phyloP scores from a whole-genome alignment of 2,888 invertebrate genomes.

The Drosophila pseudotakahashii region DNA sequence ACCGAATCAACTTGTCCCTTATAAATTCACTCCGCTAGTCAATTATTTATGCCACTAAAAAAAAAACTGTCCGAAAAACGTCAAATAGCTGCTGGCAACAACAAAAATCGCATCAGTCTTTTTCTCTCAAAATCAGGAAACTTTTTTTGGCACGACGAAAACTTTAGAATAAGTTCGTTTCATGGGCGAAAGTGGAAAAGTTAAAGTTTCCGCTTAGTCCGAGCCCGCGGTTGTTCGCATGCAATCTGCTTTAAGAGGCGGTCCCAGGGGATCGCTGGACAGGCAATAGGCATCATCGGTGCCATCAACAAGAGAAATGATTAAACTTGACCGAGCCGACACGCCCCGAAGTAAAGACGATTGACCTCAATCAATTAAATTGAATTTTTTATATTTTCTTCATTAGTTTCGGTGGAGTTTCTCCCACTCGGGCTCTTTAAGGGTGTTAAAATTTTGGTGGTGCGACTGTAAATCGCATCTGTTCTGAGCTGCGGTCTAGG shows the following conservation, averaged over 20 bases:
- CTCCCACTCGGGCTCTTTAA: constrained; percentile 2
- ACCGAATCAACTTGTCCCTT: constrained; percentile 3
- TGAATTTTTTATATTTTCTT: constrained; percentile 42
- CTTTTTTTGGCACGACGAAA: constrained; percentile 29
- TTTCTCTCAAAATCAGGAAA: constrained; percentile 13
- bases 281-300: constrained; percentile 7
- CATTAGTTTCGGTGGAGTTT: constrained; percentile 9
- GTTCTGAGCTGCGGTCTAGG: constrained; percentile 9
- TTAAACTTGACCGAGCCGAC: constrained; percentile 34
- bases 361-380: constrained; percentile 66
- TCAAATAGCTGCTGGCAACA: constrained; percentile 21
- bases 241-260: constrained; percentile 2
- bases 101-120: constrained; percentile 19
- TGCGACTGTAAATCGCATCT: constrained; percentile 23
- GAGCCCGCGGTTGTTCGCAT: background rate
- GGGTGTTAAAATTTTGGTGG: background rate
- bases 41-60: constrained; percentile 36
- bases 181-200: constrained; percentile 4
- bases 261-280: constrained; percentile 4
- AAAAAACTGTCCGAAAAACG: constrained; percentile 47
- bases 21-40: constrained; percentile 22
- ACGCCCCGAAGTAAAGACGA: constrained; percentile 30
- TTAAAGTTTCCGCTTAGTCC: constrained; percentile 22
- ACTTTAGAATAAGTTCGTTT: constrained; percentile 51
- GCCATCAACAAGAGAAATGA: constrained; percentile 41